Conservation (phyloP, 2,888 invertebrate species). For the Rotaria macrura region DNA sequence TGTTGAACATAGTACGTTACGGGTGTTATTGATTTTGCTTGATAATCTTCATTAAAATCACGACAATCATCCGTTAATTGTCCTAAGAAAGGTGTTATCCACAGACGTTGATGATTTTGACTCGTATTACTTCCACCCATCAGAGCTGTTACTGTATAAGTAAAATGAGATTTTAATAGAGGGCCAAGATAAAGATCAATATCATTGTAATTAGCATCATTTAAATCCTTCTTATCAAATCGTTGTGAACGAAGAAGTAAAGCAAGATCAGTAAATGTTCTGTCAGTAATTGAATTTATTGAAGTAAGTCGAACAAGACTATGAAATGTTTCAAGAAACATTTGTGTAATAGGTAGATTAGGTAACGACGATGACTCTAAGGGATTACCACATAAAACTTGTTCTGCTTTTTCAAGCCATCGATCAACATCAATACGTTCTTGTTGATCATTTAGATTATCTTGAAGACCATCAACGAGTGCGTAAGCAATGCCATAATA, state of each 20-base stretch:
- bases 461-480: neutral
- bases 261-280: neutral
- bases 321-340: neutral
- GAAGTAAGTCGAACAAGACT: neutral
- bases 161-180: neutral
- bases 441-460: neutral
- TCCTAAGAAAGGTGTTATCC: neutral
- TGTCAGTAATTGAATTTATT: neutral
- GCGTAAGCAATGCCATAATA: neutral
- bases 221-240: neutral
- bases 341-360: neutral
- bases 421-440: neutral
- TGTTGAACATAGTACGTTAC: neutral
- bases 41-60: neutral
- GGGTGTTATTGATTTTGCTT: neutral
- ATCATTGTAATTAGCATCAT: neutral
- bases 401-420: neutral
- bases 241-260: neutral
- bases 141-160: neutral
- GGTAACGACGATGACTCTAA: neutral
- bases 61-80: slow-evolving; percentile 2
- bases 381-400: neutral
- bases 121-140: neutral
- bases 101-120: neutral
- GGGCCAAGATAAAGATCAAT: neutral